Evolutionary conservation across 1,140 invertebrate species (phyloP), one percentile per base, ranked within the genome.

Genomic region (Rhagoletis zephyria): DNA sequence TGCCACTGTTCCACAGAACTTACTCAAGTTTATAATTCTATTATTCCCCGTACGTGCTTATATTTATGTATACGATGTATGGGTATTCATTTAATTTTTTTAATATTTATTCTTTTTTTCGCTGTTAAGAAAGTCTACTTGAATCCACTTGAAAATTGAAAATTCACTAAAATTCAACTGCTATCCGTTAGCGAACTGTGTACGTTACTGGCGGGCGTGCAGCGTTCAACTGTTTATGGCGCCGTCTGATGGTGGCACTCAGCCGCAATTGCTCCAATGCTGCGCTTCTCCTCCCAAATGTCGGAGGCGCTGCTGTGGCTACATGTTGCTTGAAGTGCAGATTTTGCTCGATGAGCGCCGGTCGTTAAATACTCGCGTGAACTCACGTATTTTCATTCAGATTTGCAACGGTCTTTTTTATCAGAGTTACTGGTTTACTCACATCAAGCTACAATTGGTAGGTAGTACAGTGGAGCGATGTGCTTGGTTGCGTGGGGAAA

Each of bases 371-470:
- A 81, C 74, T 81, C 51, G 7, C 5, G 19, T 48, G 42, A 30
- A 30, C 74, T 81, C 74, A 81, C 74, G 74, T 81, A 81, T 16
- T 81, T 81, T 81, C 74, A 81, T 81, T 81, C 45, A 81, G 16
- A 81, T 81, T 51, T 56, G 74, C 74, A 81, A 81, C 16, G 45
- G 74, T n/a, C 48, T 81, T 56, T 81, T 56, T 81, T 56, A 81
- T 81, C 45, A n/a, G 7, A 51, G 14, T 81, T 51, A 56, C 74
- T 59, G 74, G 40, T 63, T 12, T 63, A 63, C 61, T 63, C 61
- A 14, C n/a, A 7, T 30, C 30, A 30, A 0, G 30, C 30, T 30
- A 30, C 30, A 30, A 30, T 30, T 30, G 30, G 30, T 0, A 30
- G 30, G 30, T 56, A 56, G 67, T 4, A 74, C 67, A 10, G 67